Evolutionary conservation across 2,888 invertebrate genomes (phyloP).

Genomic region (Lasioglossum marginatum): DNA sequence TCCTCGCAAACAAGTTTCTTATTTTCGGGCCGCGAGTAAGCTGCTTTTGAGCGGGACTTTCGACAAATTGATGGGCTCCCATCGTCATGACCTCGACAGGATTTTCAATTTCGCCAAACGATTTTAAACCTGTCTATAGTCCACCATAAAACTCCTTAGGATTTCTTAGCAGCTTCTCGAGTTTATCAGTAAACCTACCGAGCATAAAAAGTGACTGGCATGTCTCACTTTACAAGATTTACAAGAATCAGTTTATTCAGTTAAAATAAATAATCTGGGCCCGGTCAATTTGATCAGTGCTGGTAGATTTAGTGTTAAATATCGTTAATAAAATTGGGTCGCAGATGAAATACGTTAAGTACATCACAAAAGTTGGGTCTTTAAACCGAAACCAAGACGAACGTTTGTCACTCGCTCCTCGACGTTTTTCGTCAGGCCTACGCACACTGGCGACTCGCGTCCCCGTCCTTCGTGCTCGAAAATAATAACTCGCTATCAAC

Average conservation of each 20-base stretch:
- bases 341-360: background rate
- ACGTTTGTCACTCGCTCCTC: background rate
- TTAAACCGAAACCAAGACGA: background rate
- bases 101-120: background rate
- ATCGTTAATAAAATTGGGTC: too few relatives aligned
- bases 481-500: conserved; percentile 64
- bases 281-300: background rate
- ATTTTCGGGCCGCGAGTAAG: conserved; percentile 6
- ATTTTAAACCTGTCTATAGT: background rate
- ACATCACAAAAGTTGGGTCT: background rate
- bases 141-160: background rate
- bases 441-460: background rate
- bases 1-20: conserved; percentile 1
- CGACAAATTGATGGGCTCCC: background rate
- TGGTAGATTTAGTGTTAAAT: background rate
- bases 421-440: background rate
- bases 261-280: background rate
- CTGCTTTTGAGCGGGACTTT: conserved; percentile 14
- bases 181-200: background rate
- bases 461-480: conserved; percentile 30
- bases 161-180: conserved; percentile 1
- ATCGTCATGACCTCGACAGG: background rate
- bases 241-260: too few relatives aligned
- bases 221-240: too few relatives aligned
- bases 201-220: too few relatives aligned